Evolutionary conservation across 2,888 invertebrate species (phyloP).

Genomic region (Pegoplata infirma): DNA sequence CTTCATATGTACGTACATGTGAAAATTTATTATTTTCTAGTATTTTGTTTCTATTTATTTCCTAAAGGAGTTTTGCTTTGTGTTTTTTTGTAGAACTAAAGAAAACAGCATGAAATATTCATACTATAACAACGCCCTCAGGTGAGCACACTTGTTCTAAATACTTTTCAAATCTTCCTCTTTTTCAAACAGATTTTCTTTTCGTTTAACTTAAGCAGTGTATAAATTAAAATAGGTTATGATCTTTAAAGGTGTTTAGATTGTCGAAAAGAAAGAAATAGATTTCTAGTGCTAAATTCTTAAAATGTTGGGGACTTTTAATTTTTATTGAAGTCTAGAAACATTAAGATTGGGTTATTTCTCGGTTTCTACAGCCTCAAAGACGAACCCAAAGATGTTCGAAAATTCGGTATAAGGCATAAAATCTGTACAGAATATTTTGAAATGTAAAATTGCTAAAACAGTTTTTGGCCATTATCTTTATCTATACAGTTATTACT

Average conservation of each 20-base stretch:
- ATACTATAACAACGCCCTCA: slow-evolving; percentile 29
- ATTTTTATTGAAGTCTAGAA: too few relatives aligned
- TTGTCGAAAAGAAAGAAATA: too few relatives aligned
- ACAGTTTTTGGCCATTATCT: too few relatives aligned
- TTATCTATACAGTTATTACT: too few relatives aligned
- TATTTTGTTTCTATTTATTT: neutral
- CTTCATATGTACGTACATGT: neutral
- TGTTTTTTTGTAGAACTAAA: neutral
- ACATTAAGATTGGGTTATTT: too few relatives aligned
- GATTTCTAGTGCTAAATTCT: too few relatives aligned
- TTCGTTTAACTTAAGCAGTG: neutral
- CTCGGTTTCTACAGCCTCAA: too few relatives aligned
- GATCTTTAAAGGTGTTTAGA: neutral
- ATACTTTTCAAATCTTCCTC: slow-evolving; percentile 5
- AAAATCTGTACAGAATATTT: too few relatives aligned
- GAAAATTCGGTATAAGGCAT: too few relatives aligned
- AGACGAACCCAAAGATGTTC: too few relatives aligned
- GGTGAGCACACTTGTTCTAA: slow-evolving; percentile 42
- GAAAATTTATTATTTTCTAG: neutral
- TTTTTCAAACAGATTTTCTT: neutral
- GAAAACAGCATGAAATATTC: slow-evolving; percentile 20
- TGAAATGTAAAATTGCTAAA: too few relatives aligned
- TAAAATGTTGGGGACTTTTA: too few relatives aligned
- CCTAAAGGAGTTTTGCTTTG: neutral
- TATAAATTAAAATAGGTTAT: neutral